Conservation (phyloP, 2,797 vertebrate genomes). For the Parotocinclus haroldoi region DNA sequence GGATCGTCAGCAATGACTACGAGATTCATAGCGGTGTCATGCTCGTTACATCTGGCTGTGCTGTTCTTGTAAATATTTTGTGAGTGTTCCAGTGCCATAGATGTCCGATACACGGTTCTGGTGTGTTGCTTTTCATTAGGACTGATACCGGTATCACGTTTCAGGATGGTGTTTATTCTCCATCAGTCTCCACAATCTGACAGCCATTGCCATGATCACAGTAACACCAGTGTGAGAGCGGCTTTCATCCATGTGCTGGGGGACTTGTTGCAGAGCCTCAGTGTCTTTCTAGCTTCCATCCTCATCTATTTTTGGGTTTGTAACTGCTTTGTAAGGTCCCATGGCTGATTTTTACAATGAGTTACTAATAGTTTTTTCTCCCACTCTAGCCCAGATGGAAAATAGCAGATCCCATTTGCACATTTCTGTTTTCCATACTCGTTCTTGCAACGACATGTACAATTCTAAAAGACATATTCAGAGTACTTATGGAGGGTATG, state of each 20-base stretch:
- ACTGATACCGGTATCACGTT: conserved; percentile 6
- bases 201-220: conserved; percentile 57
- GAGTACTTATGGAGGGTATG: conserved; percentile 88
- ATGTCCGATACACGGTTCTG: neutral
- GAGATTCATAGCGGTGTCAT: conserved; percentile 77
- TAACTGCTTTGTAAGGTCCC: neutral
- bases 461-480: conserved; percentile 80
- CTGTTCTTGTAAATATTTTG: conserved; percentile 82
- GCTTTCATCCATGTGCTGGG: conserved; percentile 88
- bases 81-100: conserved; percentile 49
- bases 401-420: conserved; percentile 86
- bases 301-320: conserved; percentile 84
- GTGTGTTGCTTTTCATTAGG: no score
- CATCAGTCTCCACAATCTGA: conserved; percentile 77
- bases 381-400: conserved; percentile 83
- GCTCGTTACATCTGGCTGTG: conserved; percentile 86
- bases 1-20: conserved; percentile 76
- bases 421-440: conserved; percentile 86
- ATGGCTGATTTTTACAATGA: neutral
- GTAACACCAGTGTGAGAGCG: conserved; percentile 82
- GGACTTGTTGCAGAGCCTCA: conserved; percentile 86
- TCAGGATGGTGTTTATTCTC: conserved; percentile 84
- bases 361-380: neutral
- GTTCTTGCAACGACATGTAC: conserved; percentile 81
- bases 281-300: conserved; percentile 79